A percentile compares a stretch with the other conserved stretches of the same genome.
Evolutionary conservation across 2,113 vertebrate species (phyloP).

Genomic region (Phalacrocorax pelagicus): DNA sequence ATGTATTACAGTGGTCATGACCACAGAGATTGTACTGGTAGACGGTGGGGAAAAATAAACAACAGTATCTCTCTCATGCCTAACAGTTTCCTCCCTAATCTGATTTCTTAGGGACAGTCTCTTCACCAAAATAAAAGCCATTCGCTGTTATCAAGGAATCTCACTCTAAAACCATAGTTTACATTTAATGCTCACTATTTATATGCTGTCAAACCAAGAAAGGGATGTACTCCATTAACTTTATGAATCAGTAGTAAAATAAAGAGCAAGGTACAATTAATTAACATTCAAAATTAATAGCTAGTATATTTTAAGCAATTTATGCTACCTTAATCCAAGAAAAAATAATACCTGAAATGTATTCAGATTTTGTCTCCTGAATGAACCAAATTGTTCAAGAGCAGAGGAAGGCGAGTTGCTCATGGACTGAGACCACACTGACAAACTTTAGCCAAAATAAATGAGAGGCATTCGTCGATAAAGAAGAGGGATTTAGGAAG

Average conservation of each 20-base stretch:
- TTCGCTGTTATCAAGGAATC: background rate
- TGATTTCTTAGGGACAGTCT: background rate
- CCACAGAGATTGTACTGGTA: background rate
- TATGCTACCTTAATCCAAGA: background rate
- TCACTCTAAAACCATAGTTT: background rate
- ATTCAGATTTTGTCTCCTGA: background rate
- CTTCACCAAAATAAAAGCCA: background rate
- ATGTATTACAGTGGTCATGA: rapidly evolving
- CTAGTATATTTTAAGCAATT: background rate
- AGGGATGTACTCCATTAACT: background rate
- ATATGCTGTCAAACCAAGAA: background rate
- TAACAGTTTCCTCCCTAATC: background rate
- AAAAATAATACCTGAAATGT: background rate
- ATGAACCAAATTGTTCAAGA: background rate
- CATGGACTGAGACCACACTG: background rate
- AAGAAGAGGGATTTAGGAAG: background rate
- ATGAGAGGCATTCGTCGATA: background rate
- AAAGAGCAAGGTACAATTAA: background rate
- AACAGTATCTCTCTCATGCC: background rate
- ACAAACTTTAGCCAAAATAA: background rate
- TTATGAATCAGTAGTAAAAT: background rate
- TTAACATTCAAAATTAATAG: background rate
- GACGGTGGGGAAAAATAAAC: background rate
- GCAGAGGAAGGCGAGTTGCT: background rate
- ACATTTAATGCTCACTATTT: background rate